Percentiles rank a stretch among this genome's conserved stretches.
Conservation (phyloP, 2,888 invertebrate species). For the Incurvaria masculella region DNA sequence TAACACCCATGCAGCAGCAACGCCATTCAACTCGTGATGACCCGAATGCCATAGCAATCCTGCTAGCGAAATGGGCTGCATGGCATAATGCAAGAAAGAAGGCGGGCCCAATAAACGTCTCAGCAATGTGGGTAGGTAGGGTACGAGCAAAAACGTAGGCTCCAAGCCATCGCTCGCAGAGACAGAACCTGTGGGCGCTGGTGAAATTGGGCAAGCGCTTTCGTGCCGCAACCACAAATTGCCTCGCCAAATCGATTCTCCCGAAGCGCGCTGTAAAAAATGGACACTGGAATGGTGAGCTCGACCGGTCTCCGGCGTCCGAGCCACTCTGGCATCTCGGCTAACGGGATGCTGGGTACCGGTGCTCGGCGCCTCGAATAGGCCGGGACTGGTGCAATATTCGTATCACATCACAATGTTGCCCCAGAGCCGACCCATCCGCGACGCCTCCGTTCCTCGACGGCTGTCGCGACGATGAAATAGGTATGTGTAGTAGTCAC, state of each 20-base stretch:
- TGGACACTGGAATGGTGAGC: neutral
- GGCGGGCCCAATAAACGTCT: too few relatives aligned
- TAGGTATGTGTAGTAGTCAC: slow-evolving; percentile 21
- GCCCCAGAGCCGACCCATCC: slow-evolving; percentile 53
- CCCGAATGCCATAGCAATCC: too few relatives aligned
- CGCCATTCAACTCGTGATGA: too few relatives aligned
- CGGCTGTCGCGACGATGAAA: slow-evolving; percentile 17
- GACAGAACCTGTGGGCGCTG: neutral
- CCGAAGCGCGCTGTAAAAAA: neutral
- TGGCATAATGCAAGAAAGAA: too few relatives aligned
- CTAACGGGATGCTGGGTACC: slow-evolving; percentile 38
- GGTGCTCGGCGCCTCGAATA: slow-evolving; percentile 43
- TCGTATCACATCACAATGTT: slow-evolving; percentile 49
- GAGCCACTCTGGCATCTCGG: slow-evolving; percentile 47
- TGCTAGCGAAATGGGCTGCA: too few relatives aligned
- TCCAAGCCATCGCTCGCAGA: too few relatives aligned
- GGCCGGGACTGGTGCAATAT: slow-evolving; percentile 60
- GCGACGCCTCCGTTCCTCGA: slow-evolving; percentile 26
- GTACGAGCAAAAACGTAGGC: too few relatives aligned
- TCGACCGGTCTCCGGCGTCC: slow-evolving; percentile 44
- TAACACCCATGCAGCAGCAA: too few relatives aligned
- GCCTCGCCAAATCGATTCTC: neutral
- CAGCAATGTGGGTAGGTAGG: too few relatives aligned
- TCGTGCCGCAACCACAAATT: neutral
- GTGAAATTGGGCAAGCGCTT: neutral